phyloP scores from a whole-genome alignment of 1,140 invertebrate genomes.

The Brachionus paranguensis region DNA sequence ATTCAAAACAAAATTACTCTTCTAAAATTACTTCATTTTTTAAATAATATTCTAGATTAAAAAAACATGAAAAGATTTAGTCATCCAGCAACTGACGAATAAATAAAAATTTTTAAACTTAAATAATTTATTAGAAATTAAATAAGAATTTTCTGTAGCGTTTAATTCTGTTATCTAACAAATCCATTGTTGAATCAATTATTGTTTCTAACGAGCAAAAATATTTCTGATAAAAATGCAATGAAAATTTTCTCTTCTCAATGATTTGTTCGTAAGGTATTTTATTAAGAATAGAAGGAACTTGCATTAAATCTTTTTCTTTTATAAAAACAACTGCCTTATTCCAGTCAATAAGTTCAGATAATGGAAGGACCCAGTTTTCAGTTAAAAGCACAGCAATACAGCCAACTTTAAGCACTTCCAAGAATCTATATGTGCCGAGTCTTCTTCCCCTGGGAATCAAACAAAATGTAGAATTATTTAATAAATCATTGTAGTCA shows the following conservation, averaged over 20 bases:
- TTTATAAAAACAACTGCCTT: conserved; percentile 86
- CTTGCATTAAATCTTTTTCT: conserved; percentile 69
- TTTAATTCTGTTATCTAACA: neutral
- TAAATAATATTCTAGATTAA: too few species aligned
- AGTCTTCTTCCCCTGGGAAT: conserved; percentile 90
- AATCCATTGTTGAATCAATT: neutral
- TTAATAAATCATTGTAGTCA: conserved; percentile 87
- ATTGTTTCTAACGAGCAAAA: conserved; percentile 22
- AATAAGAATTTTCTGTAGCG: neutral
- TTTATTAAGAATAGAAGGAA: neutral
- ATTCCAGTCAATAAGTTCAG: conserved; percentile 93
- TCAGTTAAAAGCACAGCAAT: conserved; percentile 94
- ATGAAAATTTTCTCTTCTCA: neutral
- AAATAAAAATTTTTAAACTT: too few species aligned
- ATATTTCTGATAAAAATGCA: neutral
- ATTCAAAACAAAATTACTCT: too few species aligned
- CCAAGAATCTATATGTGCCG: conserved; percentile 70
- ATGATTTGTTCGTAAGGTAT: neutral
- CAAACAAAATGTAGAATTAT: conserved; percentile 95
- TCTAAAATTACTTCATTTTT: too few species aligned
- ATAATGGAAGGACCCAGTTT: conserved; percentile 92
- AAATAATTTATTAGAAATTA: too few species aligned
- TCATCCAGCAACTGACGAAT: too few species aligned
- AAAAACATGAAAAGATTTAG: too few species aligned
- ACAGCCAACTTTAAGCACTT: conserved; percentile 70